These are phyloP conservation scores for Mobula birostris DNA, from an alignment of 2,113 vertebrate species.

Conservation along the genomic window DNA sequence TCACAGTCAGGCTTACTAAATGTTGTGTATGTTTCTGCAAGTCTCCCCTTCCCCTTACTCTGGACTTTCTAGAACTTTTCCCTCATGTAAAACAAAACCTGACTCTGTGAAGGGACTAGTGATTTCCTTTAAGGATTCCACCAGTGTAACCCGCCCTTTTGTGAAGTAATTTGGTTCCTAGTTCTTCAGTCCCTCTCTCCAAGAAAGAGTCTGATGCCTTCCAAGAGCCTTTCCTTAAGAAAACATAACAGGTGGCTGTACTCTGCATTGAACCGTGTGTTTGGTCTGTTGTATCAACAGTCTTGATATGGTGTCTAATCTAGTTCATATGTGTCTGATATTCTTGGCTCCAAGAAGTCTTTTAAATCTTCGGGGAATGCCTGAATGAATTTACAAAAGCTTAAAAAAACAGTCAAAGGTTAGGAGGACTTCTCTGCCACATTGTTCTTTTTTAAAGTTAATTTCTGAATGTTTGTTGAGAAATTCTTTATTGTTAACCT, in stretches of 20 bases:
- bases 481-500: too few relatives aligned
- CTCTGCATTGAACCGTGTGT: neutral
- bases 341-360: neutral
- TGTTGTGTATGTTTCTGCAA: neutral
- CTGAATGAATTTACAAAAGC: neutral
- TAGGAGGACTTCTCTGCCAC: neutral
- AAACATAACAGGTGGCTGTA: neutral
- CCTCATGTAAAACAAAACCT: neutral
- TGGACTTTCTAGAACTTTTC: neutral
- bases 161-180: neutral
- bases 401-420: neutral
- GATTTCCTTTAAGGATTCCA: neutral
- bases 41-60: neutral
- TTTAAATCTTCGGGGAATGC: neutral
- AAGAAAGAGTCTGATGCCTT: neutral
- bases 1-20: constrained; percentile 28
- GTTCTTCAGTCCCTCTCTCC: neutral
- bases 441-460: neutral
- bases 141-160: neutral
- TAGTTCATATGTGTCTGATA: neutral
- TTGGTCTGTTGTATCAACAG: neutral
- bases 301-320: too few relatives aligned
- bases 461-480: neutral
- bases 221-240: neutral
- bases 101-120: neutral